Conservation (phyloP, 2,113 vertebrate species). For the Tangachromis dhanisi region DNA sequence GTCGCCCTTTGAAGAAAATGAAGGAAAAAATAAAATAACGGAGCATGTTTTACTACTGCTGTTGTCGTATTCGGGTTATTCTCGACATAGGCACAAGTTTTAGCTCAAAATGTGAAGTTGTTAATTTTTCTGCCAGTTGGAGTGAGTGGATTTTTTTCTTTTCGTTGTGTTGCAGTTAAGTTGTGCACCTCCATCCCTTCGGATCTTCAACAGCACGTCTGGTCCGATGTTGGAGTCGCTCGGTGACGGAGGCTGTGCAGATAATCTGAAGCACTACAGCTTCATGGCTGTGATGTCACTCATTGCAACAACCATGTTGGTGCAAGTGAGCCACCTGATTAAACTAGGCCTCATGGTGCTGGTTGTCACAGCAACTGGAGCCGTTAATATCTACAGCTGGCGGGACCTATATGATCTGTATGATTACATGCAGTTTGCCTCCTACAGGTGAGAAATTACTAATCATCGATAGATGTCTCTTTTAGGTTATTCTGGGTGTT, state of each 20-base stretch:
- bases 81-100: not conserved
- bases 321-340: constrained; percentile 93
- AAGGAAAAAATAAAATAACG: not conserved
- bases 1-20: not conserved
- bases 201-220: constrained; percentile 60
- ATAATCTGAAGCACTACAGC: constrained; percentile 89
- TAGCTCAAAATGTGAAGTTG: not conserved
- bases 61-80: not conserved
- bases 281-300: constrained; percentile 84
- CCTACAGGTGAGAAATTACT: constrained; percentile 70
- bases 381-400: constrained; percentile 88
- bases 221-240: constrained; percentile 29
- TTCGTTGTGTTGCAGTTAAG: constrained; percentile 74
- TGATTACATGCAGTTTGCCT: constrained; percentile 72
- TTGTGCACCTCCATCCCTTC: constrained; percentile 73
- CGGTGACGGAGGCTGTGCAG: constrained; percentile 66
- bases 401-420: constrained; percentile 82
- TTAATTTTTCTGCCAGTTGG: not conserved
- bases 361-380: constrained; percentile 73
- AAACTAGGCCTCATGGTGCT: constrained; percentile 90
- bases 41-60: fast-evolving
- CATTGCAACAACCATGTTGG: constrained; percentile 86
- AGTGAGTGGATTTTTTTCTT: not conserved
- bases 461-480: not conserved
- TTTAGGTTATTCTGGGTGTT: not conserved